These are phyloP conservation scores for Cantharis lateralis DNA, from an alignment of 2,888 invertebrate species.

Conservation along the genomic window DNA sequence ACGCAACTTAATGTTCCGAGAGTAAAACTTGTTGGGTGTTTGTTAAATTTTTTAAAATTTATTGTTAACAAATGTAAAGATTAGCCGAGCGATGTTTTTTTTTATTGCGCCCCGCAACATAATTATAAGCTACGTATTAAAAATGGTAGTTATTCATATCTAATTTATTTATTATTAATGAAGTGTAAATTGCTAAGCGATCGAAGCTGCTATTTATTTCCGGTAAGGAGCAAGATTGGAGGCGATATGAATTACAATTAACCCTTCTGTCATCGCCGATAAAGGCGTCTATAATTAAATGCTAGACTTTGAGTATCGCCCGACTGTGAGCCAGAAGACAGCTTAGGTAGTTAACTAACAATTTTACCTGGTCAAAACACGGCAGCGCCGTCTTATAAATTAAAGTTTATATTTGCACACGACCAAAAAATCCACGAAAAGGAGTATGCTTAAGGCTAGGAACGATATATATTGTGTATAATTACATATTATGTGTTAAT, in stretches of 20 bases:
- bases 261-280: slow-evolving; percentile 48
- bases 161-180: background rate
- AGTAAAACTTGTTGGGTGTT: slow-evolving; percentile 34
- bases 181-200: background rate
- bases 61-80: slow-evolving; percentile 42
- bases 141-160: background rate
- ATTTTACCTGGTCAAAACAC: slow-evolving; percentile 35
- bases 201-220: slow-evolving; percentile 12
- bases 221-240: slow-evolving; percentile 27
- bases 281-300: slow-evolving; percentile 47
- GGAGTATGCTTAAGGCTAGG: slow-evolving; percentile 36
- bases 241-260: slow-evolving; percentile 47
- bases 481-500: slow-evolving; percentile 50
- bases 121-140: background rate
- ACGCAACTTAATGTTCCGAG: slow-evolving; percentile 35
- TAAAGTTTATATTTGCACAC: slow-evolving; percentile 45
- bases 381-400: slow-evolving; percentile 40
- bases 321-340: slow-evolving; percentile 34
- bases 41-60: slow-evolving; percentile 44
- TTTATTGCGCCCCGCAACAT: background rate
- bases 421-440: slow-evolving; percentile 38
- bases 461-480: slow-evolving; percentile 46
- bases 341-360: slow-evolving; percentile 32
- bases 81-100: slow-evolving; percentile 36
- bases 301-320: slow-evolving; percentile 36